Conservation (phyloP, 1,140 invertebrate genomes). For the Drosophila eugracilis region DNA sequence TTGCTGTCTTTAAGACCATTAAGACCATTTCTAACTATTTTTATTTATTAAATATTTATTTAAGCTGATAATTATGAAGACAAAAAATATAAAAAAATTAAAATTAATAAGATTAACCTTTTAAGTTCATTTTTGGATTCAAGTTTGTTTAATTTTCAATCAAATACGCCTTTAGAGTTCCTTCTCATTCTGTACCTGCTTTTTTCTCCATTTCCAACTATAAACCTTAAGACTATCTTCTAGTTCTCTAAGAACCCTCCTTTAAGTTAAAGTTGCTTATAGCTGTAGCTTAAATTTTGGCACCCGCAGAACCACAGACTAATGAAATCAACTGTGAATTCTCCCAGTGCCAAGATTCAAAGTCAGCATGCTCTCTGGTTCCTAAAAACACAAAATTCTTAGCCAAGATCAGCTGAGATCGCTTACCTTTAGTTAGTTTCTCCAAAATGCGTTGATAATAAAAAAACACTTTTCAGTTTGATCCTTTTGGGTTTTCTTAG, state of each 20-base stretch:
- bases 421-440: constrained; percentile 18
- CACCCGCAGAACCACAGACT: constrained; percentile 85
- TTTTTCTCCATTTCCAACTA: background rate
- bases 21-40: too few species aligned
- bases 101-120: too few species aligned
- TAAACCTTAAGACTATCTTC: background rate
- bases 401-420: constrained; percentile 11
- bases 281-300: constrained; percentile 67
- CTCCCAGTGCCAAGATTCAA: constrained; percentile 84
- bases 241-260: too few species aligned
- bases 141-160: background rate
- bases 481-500: background rate
- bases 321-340: constrained; percentile 82
- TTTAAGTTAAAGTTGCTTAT: too few species aligned
- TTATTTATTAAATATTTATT: too few species aligned
- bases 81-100: too few species aligned
- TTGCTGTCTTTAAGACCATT: too few species aligned
- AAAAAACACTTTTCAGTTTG: constrained; percentile 1
- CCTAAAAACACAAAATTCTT: background rate
- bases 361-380: constrained; percentile 6
- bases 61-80: too few species aligned
- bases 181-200: too few species aligned
- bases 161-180: too few species aligned
- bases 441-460: background rate
- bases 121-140: too few species aligned